Conservation (phyloP, 2,888 invertebrate genomes). For the Drosophila leonis region DNA sequence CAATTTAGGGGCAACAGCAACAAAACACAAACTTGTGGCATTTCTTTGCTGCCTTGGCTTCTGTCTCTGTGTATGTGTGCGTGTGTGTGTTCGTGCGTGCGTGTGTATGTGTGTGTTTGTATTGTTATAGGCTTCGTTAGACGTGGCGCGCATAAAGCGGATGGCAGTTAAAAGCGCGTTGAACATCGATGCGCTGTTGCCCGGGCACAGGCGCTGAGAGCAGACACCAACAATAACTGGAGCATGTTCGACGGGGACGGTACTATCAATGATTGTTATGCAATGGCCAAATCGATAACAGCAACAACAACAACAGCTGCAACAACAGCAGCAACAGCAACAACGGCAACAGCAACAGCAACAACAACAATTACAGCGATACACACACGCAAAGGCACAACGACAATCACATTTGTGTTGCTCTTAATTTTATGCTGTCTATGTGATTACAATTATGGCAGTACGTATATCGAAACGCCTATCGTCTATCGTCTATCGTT, state of each 20-base stretch:
- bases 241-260: constrained; percentile 43
- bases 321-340: constrained; percentile 28
- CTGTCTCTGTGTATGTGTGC: constrained; percentile 6
- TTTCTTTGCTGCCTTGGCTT: constrained; percentile 66
- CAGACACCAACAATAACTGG: constrained; percentile 33
- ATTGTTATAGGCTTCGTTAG: constrained; percentile 59
- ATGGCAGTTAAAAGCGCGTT: constrained; percentile 64
- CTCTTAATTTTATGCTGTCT: constrained; percentile 77
- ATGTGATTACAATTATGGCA: constrained; percentile 77
- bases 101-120: constrained; percentile 12
- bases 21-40: constrained; percentile 53
- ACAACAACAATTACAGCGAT: constrained; percentile 36
- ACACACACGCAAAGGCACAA: constrained; percentile 65
- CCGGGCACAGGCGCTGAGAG: constrained; percentile 33
- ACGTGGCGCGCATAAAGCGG: constrained; percentile 43
- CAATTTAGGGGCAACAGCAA: constrained; percentile 72
- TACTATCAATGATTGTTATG: constrained; percentile 65
- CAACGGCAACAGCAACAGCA: constrained; percentile 11
- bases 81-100: constrained; percentile 6
- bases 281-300: constrained; percentile 73
- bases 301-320: constrained; percentile 29
- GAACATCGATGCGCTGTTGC: constrained; percentile 49
- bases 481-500: constrained; percentile 13
- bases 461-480: constrained; percentile 58
- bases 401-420: constrained; percentile 66